Base-by-base conservation (phyloP, 1,140 invertebrate species). In the Megalopta genalis region DNA sequence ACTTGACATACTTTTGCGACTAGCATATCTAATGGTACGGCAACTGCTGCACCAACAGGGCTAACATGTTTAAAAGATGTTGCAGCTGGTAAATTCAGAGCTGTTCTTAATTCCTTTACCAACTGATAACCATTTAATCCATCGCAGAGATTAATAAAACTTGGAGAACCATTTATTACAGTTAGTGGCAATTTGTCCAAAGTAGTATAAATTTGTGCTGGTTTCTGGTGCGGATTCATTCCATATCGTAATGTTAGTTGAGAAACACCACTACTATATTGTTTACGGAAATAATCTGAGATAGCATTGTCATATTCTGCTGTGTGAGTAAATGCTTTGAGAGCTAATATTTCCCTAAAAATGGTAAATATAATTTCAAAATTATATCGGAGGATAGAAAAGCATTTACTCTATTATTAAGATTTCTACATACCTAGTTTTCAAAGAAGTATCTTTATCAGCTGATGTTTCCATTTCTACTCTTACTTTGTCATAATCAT, bases 51-150 rank as follows among this genome's bases (percentile, higher is more conserved):
- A 10, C 99, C 97, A 62, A 98, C 98, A 9, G 98, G 98, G 59
- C 98, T 99, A 0, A 99, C 98, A 90, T 99, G 98, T 91, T 99
- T 99, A 91, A 99, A 99, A 25, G 98, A 99, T 0, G 99, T 96
- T 0, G 99, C 99, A 0, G 99, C 98, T 8, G 99, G 98, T 16
- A 99, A 90, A 27, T 94, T 93, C 1, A 99, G 90, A 0, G 97
- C 96, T 57, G 93, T 90, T 86, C 96, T 97, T 10, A 99, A 91
- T 90, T 99, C 99, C 70, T 95, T 95, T 0, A 99, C 99, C 46
- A 99, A 92, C 90, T 99, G 99, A 96, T 98, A 99, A 4, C 96
- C 98, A 92, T 99, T 99, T 0, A 99, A 93, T 0, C 98, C 98
- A 93, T 99, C 99, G 89, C 98, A 99, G 0, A 99, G 94, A 91